Evolutionary conservation across 2,888 invertebrate genomes (phyloP), one percentile per base, ranked within the genome.

Genomic region (Chrysina gloriosa): DNA sequence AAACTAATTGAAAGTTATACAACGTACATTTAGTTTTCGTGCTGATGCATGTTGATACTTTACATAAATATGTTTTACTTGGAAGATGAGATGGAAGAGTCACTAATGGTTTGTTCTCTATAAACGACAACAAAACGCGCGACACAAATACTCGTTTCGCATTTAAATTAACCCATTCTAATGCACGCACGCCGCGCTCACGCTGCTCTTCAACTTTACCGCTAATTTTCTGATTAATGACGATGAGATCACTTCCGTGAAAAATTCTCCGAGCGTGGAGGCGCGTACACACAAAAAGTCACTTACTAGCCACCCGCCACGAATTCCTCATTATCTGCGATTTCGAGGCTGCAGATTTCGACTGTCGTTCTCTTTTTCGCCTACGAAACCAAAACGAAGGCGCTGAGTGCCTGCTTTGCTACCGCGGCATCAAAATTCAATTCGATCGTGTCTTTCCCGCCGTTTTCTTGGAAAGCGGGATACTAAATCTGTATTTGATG

Each of bases 91-190:
- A 36, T 39, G 56, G 39, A 56, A 39, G 56, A 34, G 21, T 42
- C 42, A 19, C 39, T 61, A 61, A 61, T 61, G 42, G 42, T 27
- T 25, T n/a, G 14, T 42, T 42, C 14, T 25, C 39, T 45, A 25
- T 27, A 25, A 42, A 42, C 27, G 16, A 16, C 27, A 42, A 61
- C 42, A 61, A 61, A 61, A 39, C 42, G 29, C 39, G 45, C 58
- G 29, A 5, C 42, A 42, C 45, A 61, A 42, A 61, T 42, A 39
- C 39, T 14, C 11, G 58, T 42, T 42, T 61, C 58, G 27, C 58
- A 61, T 61, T 58, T 61, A 61, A 61, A 61, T 61, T 45, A 61
- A 42, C 25, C 27, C 58, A 27, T 61, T 61, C 58, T 61, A 61
- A 42, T 19, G 25, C 39, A 42, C 42, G 58, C 39, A 27, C 58